Base-by-base conservation (phyloP, 2,888 invertebrate genomes). In the Lypha dubia region DNA sequence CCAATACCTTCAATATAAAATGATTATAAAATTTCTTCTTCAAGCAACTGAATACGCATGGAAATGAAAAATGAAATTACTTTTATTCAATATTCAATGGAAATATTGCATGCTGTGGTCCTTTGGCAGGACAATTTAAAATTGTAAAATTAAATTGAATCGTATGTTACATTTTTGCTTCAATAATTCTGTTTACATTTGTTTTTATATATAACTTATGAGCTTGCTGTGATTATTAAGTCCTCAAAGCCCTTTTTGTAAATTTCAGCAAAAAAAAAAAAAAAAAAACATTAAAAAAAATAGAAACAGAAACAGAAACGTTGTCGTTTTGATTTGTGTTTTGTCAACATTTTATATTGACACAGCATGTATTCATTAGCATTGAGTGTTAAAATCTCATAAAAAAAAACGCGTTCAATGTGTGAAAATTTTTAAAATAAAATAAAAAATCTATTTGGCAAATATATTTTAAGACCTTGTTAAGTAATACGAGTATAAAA, bases 261-360 rank as follows among this genome's bases (percentile, higher is more conserved):
- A n/a, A 28, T 56, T 70, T 32, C 53, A 67, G 3, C 46, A 49
- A 44, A 32, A 15, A 46, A 17, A n/a, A 46, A 46, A 46, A 17
- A 9, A 70, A 44, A 73, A n/a, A n/a, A 58, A 68, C 62, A 38
- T 32, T 22, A 60, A 49, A 24, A 32, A 35, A 60, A 51, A n/a
- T 15, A 60, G 6, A 35, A 60, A 62, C 0, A 35, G 46, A 3
- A 58, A 58, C 38, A 38, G 51, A 51, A 81, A 63, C 73, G 68
- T 70, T 77, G 84, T 79, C 77, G 85, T 82, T 86, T 86, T 90
- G 88, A 89, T 90, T 90, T 88, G 88, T 89, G 89, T 89, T 89
- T 87, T 90, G 89, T 90, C 90, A 89, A 89, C 90, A 90, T 77
- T 86, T 84, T 87, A 86, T 84, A 85, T 86, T 84, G 86, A 86